Evolutionary conservation across 1,140 invertebrate species (phyloP), one percentile per base, ranked within the genome.

Genomic region (Tyrophagus putrescentiae): DNA sequence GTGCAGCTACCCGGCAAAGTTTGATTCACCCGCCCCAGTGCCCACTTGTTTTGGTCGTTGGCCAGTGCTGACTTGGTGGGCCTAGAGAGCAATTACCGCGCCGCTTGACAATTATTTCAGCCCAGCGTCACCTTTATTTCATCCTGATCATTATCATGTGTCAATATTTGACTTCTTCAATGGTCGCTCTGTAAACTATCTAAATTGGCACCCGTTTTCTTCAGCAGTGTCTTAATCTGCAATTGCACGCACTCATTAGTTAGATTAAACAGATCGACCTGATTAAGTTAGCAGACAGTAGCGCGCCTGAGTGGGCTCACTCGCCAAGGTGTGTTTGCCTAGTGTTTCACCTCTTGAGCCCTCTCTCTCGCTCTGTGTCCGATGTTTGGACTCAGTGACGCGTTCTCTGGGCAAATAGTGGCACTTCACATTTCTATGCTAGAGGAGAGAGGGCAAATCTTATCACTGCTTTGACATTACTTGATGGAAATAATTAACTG

Each of bases 161-260:
- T 29, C 23, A 48, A 48, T 48, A 48, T 48, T 48, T 48, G 45
- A 48, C 23, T 18, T 48, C 7, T 7, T 21, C 45, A 39, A 39
- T 39, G 36, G 36, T 39, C 21, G 36, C 13, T 39, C 31, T 6
- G 45, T 48, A 7, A 29, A 29, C 45, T 7, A 48, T 48, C 45
- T 48, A 48, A 48, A 48, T 48, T 48, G 45, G 45, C 7, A 48
- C 7, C 45, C 36, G 13, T 21, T 39, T 21, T 39, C 36, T 39
- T 21, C 21, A 13, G 13, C 21, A 39, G 36, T 39, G 45, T 48
- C 45, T 48, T 48, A 48, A 48, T 48, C 45, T 48, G 31, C 7
- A 25, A 48, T 21, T 21, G 45, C 45, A 48, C 45, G 45, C 45
- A 48, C 45, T 48, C 45, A 48, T 48, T 48, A 48, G 31, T n/a